Percentiles rank a stretch among this genome's conserved stretches.
These are phyloP conservation scores for Andrena dorsata DNA, from an alignment of 2,888 invertebrate genomes.

Conservation along the genomic window DNA sequence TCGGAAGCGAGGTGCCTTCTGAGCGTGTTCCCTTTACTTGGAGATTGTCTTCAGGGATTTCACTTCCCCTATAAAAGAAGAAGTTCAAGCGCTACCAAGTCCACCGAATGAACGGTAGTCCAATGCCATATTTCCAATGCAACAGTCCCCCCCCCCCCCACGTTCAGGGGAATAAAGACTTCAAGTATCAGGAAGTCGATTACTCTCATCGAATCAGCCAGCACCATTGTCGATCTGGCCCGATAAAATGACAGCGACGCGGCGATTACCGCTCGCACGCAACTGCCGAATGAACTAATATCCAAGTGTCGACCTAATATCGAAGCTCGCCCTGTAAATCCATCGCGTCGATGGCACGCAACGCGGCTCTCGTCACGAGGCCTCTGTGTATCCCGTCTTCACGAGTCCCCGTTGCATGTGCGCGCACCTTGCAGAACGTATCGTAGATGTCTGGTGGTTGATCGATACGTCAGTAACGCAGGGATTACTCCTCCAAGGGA, in stretches of 20 bases:
- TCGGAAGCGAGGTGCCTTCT: slow-evolving; percentile 4
- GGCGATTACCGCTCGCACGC: slow-evolving; percentile 52
- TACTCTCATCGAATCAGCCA: slow-evolving; percentile 1
- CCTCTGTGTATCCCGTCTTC: slow-evolving; percentile 50
- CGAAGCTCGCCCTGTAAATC: slow-evolving; percentile 49
- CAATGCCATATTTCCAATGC: not conserved
- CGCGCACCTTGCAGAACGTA: slow-evolving; percentile 53
- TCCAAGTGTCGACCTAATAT: slow-evolving; percentile 64
- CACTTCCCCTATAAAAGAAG: not conserved
- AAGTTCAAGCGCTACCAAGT: not conserved
- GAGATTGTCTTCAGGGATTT: not conserved
- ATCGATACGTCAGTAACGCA: slow-evolving; percentile 69
- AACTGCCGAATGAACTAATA: slow-evolving; percentile 62
- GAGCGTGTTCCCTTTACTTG: not conserved
- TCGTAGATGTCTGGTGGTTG: slow-evolving; percentile 67
- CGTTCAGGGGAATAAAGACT: not conserved
- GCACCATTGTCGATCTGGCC: slow-evolving; percentile 14
- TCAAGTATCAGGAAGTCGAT: not conserved
- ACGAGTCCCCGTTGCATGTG: slow-evolving; percentile 33
- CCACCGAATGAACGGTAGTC: not conserved
- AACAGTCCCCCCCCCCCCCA: too few relatives aligned
- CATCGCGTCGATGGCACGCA: slow-evolving; percentile 55
- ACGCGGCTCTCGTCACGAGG: slow-evolving; percentile 41
- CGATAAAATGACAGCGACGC: slow-evolving; percentile 48
- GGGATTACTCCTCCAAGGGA: slow-evolving; percentile 61